Conservation (phyloP, 2,113 vertebrate genomes). For the Eretmochelys imbricata region DNA sequence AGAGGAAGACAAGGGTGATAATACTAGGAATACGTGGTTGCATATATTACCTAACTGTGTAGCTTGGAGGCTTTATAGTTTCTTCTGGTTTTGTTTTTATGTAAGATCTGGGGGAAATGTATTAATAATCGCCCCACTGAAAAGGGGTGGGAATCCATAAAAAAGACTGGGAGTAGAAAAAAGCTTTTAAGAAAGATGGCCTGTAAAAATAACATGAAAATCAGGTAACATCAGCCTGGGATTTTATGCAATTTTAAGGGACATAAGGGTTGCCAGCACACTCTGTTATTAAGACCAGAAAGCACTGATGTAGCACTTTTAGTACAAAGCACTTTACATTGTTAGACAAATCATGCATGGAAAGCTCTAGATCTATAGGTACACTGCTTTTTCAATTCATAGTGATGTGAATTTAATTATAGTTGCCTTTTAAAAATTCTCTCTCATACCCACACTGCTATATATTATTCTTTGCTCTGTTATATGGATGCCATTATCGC, state of each 20-base stretch:
- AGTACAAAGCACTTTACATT: slow-evolving; percentile 2
- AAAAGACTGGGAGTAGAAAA: slow-evolving; percentile 26
- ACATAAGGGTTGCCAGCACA: not conserved
- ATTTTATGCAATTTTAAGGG: slow-evolving; percentile 39
- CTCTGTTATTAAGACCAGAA: slow-evolving; percentile 47
- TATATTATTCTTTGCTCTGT: slow-evolving; percentile 2
- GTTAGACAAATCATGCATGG: not conserved
- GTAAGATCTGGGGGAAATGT: not conserved
- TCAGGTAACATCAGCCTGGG: slow-evolving; percentile 13
- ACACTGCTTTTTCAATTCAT: slow-evolving; percentile 7
- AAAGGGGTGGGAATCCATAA: slow-evolving; percentile 51
- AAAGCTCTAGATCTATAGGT: slow-evolving; percentile 4
- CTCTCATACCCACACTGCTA: not conserved
- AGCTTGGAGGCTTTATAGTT: slow-evolving; percentile 10
- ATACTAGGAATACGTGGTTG: slow-evolving; percentile 35
- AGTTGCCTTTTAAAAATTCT: slow-evolving; percentile 3
- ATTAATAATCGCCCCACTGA: slow-evolving; percentile 47
- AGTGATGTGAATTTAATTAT: slow-evolving; percentile 42
- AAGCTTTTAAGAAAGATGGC: slow-evolving; percentile 58
- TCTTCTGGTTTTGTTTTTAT: slow-evolving; percentile 47
- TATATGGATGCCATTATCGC: not conserved
- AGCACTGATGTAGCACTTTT: slow-evolving; percentile 17
- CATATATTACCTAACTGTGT: slow-evolving; percentile 28
- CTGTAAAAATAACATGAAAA: slow-evolving; percentile 58
- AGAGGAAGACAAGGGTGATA: not conserved